Base-by-base conservation (phyloP, 2,888 invertebrate species). In the Idaea aversata region DNA sequence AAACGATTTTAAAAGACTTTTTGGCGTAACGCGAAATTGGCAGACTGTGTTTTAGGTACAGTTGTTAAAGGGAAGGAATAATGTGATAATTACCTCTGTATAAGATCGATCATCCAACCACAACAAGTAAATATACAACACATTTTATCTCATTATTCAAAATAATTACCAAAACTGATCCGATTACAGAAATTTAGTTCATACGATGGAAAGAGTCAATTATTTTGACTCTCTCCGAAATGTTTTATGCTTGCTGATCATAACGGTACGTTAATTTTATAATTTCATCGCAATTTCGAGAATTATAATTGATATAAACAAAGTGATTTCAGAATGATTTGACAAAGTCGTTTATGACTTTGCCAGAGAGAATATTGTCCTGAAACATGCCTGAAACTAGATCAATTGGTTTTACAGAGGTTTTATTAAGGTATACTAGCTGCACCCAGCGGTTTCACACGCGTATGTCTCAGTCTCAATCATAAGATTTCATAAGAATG, bases 51-150 rank as follows among this genome's bases (percentile, higher is more conserved):
- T n/a, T n/a, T n/a, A n/a, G n/a, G n/a, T n/a, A n/a, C n/a, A n/a
- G n/a, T n/a, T n/a, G n/a, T n/a, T n/a, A n/a, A n/a, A n/a, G n/a
- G n/a, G n/a, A 59, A 61, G 59, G 60, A 60, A 61, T 5, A 61
- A 67, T 47, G 60, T 59, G 59, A 61, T 57, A 34, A 61, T 67
- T 75, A 89, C 90, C 89, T 88, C 74, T 90, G 90, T 58, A 89
- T 3, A 15, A 90, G 77, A 83, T 90, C 90, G 63, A 90, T 71
- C 75, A 86, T 73, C 90, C 90, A 90, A 15, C 85, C 88, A 63
- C 81, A 85, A 64, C 86, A 88, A 5, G 90, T 89, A 70, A 91
- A 90, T 67, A 91, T 82, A 69, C 90, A 90, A 73, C 90, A 91
- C 90, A 91, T 90, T 70, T 38, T 82, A 67, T 62, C 59, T 69